phyloP scores from a whole-genome alignment of 2,113 vertebrate species.

The Solea solea region DNA sequence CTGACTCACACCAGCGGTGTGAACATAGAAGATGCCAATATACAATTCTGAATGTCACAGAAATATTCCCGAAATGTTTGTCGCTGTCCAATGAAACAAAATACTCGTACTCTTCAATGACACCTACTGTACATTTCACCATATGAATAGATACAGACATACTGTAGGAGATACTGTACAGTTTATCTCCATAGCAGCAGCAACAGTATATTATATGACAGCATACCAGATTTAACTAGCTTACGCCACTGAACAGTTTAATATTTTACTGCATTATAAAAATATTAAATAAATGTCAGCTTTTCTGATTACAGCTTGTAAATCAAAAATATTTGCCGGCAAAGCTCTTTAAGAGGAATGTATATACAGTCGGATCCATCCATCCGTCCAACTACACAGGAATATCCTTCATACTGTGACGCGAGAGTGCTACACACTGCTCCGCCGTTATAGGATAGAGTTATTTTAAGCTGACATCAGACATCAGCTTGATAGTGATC shows the following conservation, averaged over 20 bases:
- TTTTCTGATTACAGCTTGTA: slow-evolving; percentile 23
- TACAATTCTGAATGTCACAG: slow-evolving; percentile 41
- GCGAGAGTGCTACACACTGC: neutral
- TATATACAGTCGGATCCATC: neutral
- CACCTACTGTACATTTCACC: neutral
- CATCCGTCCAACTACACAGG: neutral
- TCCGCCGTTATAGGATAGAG: too few relatives aligned
- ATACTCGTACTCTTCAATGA: slow-evolving; percentile 26
- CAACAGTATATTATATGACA: slow-evolving; percentile 33
- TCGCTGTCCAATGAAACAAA: slow-evolving; percentile 11
- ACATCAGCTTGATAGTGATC: too few relatives aligned
- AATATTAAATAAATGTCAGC: slow-evolving; percentile 46
- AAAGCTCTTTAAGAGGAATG: neutral
- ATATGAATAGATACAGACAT: slow-evolving; percentile 39
- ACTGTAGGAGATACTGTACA: slow-evolving; percentile 33
- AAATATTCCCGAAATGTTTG: slow-evolving; percentile 37
- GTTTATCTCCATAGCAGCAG: slow-evolving; percentile 44
- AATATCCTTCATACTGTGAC: too few relatives aligned
- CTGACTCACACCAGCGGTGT: slow-evolving; percentile 61
- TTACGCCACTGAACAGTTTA: slow-evolving; percentile 70
- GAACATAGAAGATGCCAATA: slow-evolving; percentile 36
- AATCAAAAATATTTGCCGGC: slow-evolving; percentile 5
- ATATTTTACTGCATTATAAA: slow-evolving; percentile 61
- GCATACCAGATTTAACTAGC: slow-evolving; percentile 72
- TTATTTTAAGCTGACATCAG: too few relatives aligned